phyloP scores from a whole-genome alignment of 2,113 vertebrate species.

The Semicossyphus pulcher region DNA sequence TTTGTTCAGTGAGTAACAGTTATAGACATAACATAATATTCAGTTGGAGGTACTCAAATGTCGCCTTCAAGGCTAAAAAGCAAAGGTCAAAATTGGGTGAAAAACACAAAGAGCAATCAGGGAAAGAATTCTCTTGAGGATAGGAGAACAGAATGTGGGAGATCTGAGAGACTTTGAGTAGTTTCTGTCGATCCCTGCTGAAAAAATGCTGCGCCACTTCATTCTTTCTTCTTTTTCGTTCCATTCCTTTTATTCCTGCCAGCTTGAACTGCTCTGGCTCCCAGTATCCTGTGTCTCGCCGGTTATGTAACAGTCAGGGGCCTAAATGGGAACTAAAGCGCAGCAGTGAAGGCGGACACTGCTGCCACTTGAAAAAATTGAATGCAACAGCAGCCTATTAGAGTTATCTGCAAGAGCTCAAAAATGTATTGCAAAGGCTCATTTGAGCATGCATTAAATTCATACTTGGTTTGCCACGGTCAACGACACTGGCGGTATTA shows the following conservation, averaged over 20 bases:
- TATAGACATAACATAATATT: no score
- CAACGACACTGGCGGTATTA: constrained; percentile 10
- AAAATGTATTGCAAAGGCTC: constrained; percentile 9
- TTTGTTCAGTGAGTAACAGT: background rate
- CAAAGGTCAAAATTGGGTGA: background rate
- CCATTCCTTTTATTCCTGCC: constrained; percentile 49
- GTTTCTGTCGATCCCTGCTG: constrained; percentile 22
- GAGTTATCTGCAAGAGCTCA: constrained; percentile 2
- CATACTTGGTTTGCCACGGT: background rate
- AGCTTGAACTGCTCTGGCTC: constrained; percentile 49
- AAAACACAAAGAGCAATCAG: background rate
- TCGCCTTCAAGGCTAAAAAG: constrained; percentile 16
- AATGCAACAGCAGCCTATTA: constrained; percentile 30
- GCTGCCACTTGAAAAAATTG: constrained; percentile 42
- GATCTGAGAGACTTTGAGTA: constrained; percentile 28
- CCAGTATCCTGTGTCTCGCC: constrained; percentile 67
- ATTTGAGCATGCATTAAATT: no score
- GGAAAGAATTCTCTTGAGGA: constrained; percentile 22
- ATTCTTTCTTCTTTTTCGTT: constrained; percentile 9
- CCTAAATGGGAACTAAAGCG: constrained; percentile 68
- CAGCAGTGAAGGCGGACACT: constrained; percentile 51
- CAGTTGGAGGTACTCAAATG: background rate
- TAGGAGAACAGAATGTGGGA: constrained; percentile 34
- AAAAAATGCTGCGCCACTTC: constrained; percentile 48
- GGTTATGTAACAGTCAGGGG: constrained; percentile 76